phyloP scores from a whole-genome alignment of 2,888 invertebrate species.

The Drosophila parthenogenetica region DNA sequence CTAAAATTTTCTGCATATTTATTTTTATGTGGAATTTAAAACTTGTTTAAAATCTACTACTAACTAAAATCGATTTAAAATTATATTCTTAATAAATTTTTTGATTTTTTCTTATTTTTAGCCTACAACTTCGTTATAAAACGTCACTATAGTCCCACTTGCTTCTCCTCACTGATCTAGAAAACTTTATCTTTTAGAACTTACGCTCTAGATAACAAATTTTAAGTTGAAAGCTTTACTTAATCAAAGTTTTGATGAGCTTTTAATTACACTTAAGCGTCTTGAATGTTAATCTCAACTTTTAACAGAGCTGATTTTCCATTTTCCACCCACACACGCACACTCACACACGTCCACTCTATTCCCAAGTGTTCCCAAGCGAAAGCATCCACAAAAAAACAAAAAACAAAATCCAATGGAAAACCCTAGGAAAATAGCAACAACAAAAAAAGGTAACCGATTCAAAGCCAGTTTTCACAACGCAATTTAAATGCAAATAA shows the following conservation, averaged over 20 bases:
- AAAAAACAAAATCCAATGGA: conserved; percentile 24
- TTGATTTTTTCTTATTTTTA: too few species aligned
- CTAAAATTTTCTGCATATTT: too few species aligned
- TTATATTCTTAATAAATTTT: too few species aligned
- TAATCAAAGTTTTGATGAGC: conserved; percentile 1
- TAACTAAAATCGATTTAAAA: too few species aligned
- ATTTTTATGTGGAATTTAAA: too few species aligned
- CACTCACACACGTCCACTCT: conserved; percentile 1
- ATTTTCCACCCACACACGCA: conserved; percentile 18
- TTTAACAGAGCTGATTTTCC: conserved; percentile 7
- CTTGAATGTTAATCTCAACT: conserved; percentile 24
- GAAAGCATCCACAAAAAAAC: conserved; percentile 28
- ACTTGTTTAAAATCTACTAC: too few species aligned
- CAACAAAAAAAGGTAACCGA: conserved; percentile 48
- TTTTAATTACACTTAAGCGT: conserved; percentile 13
- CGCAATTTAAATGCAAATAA: conserved; percentile 79
- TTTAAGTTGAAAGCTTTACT: neutral
- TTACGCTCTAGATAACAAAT: neutral
- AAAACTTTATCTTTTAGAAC: neutral
- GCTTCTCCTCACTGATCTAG: neutral
- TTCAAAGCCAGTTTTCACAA: conserved; percentile 57
- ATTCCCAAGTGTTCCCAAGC: conserved; percentile 41
- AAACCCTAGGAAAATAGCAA: conserved; percentile 42
- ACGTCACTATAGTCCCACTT: neutral
- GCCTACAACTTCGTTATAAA: too few species aligned